Evolutionary conservation across 2,113 vertebrate genomes (phyloP), one percentile per base, ranked within the genome.

Genomic region (Tetrax tetrax): DNA sequence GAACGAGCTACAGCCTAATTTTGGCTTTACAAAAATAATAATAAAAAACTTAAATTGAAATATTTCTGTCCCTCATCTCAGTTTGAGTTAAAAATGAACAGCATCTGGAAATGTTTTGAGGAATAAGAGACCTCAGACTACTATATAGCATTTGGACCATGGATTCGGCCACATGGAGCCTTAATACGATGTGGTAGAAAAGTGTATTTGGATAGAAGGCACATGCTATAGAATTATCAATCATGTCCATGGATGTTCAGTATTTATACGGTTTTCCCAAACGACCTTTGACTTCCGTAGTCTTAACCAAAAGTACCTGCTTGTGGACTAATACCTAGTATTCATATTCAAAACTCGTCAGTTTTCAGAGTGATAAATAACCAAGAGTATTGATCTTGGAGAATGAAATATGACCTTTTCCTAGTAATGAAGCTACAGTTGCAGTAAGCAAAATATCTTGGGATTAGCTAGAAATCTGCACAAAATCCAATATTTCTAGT

Each of bases 1-100:
- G 82, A 96, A 57, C 92, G 64, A 95, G 76, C 0, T 3, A 60
- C 83, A 88, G 68, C 51, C 91, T 94, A 86, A 96, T 96, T 95
- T 78, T 93, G 68, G 16, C 59, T 93, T 84, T 84, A 87, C 71
- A 68, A 89, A 84, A 87, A 89, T 66, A 85, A 93, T 57, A 74
- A 92, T 48, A 56, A 91, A 68, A 89, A 75, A 8, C 76, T 72
- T 41, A 56, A 76, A 54, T n/a, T 70, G 53, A 89, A 96, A 83
- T 90, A 90, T 92, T 93, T 90, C 38, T 95, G 71, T 27, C 64
- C 51, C 24, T 75, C 33, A 14, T 78, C 51, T 72, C 27, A 74
- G 35, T 76, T 80, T 69, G 38, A 75, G 41, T 59, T 80, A 38
- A 94, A 91, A 94, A 85, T 57, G 21, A 57, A 35, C 17, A 81